Evolutionary conservation across 2,888 invertebrate genomes (phyloP), one percentile per base, ranked within the genome.

Genomic region (Minunthozetes semirufus): DNA sequence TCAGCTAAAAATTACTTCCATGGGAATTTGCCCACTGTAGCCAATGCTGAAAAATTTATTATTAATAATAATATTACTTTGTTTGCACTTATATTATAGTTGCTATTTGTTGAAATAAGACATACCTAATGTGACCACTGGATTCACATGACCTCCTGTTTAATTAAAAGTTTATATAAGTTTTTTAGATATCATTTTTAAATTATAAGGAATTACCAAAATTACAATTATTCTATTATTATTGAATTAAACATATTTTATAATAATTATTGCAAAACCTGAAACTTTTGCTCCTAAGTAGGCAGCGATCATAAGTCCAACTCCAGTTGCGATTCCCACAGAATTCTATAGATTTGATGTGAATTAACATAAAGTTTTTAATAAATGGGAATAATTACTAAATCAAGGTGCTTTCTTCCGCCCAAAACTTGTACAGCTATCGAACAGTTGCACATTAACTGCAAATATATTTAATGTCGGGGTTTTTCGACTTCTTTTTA

Each of bases 381-480:
- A 27, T 2, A 22, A 27, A 61, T 27, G 3, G 25, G 5, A 42
- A 9, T 1, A 9, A 27, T 56, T 25, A 74, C 74, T 42, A 74
- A 29, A 68, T 74, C 74, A 19, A 70, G 19, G n/a, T 59, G 25
- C 8, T 17, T 11, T 53, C 33, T 9, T n/a, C 66, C 38, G 27
- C 46, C 33, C 29, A 74, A 25, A 1, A 74, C 50, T 70, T 74
- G 74, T 0, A 50, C 70, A n/a, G 74, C 74, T 9, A 74, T 74
- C 0, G 74, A 66, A 50, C 66, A 74, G 68, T 74, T 66, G 68
- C 74, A 74, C n/a, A 74, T 68, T n/a, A 74, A 29, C 74, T 74
- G 33, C 17, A 19, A 15, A 25, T 42, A 22, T 13, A 74, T 46
- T n/a, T 25, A 70, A n/a, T n/a, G n/a, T n/a, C n/a, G n/a, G n/a